These are phyloP conservation scores for Ochropacha duplaris DNA, from an alignment of 2,888 invertebrate genomes.

Conservation along the genomic window DNA sequence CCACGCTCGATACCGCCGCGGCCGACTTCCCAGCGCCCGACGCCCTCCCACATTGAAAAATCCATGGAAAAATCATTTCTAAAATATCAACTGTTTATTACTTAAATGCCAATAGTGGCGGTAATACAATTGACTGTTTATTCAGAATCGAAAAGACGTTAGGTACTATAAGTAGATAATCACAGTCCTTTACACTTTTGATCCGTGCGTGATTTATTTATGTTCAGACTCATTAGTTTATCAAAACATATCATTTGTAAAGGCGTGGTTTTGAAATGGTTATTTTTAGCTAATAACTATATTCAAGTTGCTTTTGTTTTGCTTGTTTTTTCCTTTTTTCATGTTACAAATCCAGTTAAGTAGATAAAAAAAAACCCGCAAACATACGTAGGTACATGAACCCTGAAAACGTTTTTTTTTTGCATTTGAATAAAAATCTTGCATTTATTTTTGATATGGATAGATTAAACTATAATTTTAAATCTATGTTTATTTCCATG, in stretches of 20 bases:
- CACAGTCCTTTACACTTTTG: neutral
- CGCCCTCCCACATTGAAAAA: conserved; percentile 78
- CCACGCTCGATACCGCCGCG: conserved; percentile 80
- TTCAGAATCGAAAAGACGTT: neutral
- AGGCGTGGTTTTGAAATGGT: conserved; percentile 37
- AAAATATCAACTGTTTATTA: conserved; percentile 59
- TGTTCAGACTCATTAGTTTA: conserved; percentile 14
- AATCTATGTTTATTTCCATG: too few species aligned
- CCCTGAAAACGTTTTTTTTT: too few species aligned
- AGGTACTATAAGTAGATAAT: too few species aligned
- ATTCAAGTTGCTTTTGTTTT: conserved; percentile 30
- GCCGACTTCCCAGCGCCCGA: conserved; percentile 73
- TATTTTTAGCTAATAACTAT: conserved; percentile 23
- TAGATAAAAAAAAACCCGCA: too few species aligned
- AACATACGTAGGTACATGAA: too few species aligned
- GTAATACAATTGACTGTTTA: conserved; percentile 12
- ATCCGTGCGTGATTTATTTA: neutral
- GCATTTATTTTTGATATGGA: too few species aligned
- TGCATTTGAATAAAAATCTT: too few species aligned
- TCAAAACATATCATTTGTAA: conserved; percentile 20
- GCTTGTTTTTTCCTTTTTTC: conserved; percentile 9
- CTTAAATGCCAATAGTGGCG: conserved; percentile 33
- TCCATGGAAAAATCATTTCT: conserved; percentile 72
- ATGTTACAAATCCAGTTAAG: neutral
- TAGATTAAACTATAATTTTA: too few species aligned